A percentile compares a stretch with the other conserved stretches of the same genome.
Conservation (phyloP, 2,113 vertebrate genomes). For the Arothron firmamentum region DNA sequence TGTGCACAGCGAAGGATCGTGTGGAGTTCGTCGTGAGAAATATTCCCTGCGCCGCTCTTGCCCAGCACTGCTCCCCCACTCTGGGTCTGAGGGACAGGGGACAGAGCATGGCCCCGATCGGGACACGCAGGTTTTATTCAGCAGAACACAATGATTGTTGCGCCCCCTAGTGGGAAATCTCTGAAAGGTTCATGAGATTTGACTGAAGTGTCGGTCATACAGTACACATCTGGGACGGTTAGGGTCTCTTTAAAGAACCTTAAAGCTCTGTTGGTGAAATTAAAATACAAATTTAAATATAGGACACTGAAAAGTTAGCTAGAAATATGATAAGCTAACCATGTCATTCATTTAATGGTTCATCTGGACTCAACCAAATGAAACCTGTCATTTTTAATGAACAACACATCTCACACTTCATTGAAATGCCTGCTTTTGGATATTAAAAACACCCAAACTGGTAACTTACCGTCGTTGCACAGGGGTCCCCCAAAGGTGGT, state of each 20-base stretch:
- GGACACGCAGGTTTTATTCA: slow-evolving; percentile 31
- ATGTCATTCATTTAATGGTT: too few species aligned
- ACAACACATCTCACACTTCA: too few species aligned
- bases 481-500: slow-evolving; percentile 91
- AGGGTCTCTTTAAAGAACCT: background rate
- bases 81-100: slow-evolving; percentile 24
- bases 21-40: slow-evolving; percentile 39
- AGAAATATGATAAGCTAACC: slow-evolving; percentile 2
- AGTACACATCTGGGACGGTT: background rate
- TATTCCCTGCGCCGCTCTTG: slow-evolving; percentile 17
- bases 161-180: slow-evolving; percentile 51
- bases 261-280: too few species aligned
- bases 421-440: too few species aligned
- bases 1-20: slow-evolving; percentile 33
- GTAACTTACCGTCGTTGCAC: slow-evolving; percentile 92
- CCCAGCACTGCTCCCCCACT: slow-evolving; percentile 17
- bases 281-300: too few species aligned
- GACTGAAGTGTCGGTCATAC: slow-evolving; percentile 16
- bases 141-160: slow-evolving; percentile 30
- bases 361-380: too few species aligned
- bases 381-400: too few species aligned
- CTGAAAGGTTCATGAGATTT: slow-evolving; percentile 38
- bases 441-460: background rate
- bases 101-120: slow-evolving; percentile 15
- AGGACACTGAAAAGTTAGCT: background rate